A percentile compares a stretch with the other conserved stretches of the same genome.
These are phyloP conservation scores for roundworm (Caenorhabditis elegans) DNA, from an alignment of 1,140 invertebrate genomes.

Conservation along the genomic window DNA sequence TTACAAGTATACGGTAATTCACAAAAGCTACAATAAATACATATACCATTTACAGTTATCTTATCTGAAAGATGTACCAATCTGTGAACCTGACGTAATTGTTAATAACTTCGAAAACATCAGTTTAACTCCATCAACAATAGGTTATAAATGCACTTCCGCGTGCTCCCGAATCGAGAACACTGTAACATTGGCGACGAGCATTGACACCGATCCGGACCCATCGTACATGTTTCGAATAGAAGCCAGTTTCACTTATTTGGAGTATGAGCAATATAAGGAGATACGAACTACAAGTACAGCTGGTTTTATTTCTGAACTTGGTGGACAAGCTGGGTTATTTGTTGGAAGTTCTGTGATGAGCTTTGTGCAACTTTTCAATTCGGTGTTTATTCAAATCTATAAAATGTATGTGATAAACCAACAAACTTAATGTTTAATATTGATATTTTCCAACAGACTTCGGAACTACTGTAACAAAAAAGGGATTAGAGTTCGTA, in stretches of 20 bases:
- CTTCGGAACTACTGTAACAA: slow-evolving; percentile 18
- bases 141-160: slow-evolving; percentile 22
- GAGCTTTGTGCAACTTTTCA: slow-evolving; percentile 32
- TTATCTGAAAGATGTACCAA: not conserved
- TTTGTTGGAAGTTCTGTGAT: slow-evolving; percentile 39
- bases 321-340: slow-evolving; percentile 35
- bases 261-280: slow-evolving; percentile 38
- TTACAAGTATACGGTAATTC: slow-evolving; percentile 2
- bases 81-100: slow-evolving; percentile 34
- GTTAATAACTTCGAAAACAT: slow-evolving; percentile 17
- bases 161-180: slow-evolving; percentile 30
- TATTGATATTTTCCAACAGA: not conserved
- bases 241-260: slow-evolving; percentile 29
- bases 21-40: not conserved
- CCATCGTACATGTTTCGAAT: slow-evolving; percentile 26
- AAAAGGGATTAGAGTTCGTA: not conserved
- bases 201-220: not conserved
- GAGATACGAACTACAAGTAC: slow-evolving; percentile 26
- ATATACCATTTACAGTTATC: not conserved
- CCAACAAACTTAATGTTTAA: too few species aligned
- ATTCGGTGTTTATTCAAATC: not conserved
- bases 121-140: not conserved
- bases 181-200: slow-evolving; percentile 6
- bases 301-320: slow-evolving; percentile 39
- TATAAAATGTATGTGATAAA: not conserved